phyloP scores from a whole-genome alignment of 2,113 vertebrate species.

The Peucedramus taeniatus region DNA sequence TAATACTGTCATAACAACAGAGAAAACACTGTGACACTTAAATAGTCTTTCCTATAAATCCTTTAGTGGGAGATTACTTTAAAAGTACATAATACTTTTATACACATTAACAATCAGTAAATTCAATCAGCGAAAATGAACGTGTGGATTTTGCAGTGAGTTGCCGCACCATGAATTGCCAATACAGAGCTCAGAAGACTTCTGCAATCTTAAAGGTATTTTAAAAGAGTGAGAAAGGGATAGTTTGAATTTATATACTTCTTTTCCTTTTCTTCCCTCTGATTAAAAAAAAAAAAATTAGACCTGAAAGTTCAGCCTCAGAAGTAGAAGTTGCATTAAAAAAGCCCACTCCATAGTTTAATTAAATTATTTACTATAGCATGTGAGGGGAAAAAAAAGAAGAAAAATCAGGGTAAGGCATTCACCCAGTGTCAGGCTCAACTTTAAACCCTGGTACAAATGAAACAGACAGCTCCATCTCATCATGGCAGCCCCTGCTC shows the following conservation, averaged over 20 bases:
- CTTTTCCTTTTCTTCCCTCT: constrained; percentile 14
- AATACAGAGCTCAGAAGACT: constrained; percentile 25
- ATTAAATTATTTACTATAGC: constrained; percentile 12
- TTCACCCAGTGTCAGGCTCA: constrained; percentile 35
- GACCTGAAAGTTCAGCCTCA: constrained; percentile 43
- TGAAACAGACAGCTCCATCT: constrained; percentile 62
- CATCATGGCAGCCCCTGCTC: constrained; percentile 74
- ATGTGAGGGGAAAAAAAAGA: not conserved
- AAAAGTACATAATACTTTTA: constrained; percentile 63
- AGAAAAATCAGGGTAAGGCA: constrained; percentile 13
- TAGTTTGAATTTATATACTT: constrained; percentile 14
- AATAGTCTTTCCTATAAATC: constrained; percentile 68
- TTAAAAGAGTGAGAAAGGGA: constrained; percentile 5
- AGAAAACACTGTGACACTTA: constrained; percentile 53
- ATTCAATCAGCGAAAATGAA: constrained; percentile 67
- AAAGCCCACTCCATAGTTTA: not conserved
- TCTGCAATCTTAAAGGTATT: constrained; percentile 14
- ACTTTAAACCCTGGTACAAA: constrained; percentile 62
- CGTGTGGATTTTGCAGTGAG: constrained; percentile 48
- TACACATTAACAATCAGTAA: constrained; percentile 67
- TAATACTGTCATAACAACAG: constrained; percentile 69
- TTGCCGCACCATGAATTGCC: constrained; percentile 54
- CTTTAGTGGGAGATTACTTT: constrained; percentile 61
- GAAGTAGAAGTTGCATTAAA: not conserved
- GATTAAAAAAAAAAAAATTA: constrained; percentile 36